Percentiles rank a stretch among this genome's conserved stretches.
Conservation (phyloP, 2,888 invertebrate species). For the Suillia variegata region DNA sequence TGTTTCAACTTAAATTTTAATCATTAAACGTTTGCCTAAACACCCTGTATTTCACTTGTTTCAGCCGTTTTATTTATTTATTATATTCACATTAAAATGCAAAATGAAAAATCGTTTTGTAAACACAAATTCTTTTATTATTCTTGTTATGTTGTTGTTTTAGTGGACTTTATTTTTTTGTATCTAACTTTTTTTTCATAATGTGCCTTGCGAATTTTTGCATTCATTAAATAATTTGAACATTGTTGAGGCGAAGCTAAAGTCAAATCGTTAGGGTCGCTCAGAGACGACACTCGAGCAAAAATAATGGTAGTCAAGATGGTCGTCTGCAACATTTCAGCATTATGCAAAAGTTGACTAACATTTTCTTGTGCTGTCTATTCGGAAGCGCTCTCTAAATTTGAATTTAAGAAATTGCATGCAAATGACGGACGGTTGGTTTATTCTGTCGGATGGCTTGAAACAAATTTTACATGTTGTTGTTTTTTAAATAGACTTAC, state of each 20-base stretch:
- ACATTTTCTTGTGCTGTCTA: no score
- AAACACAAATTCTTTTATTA: constrained; percentile 5
- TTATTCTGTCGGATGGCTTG: not conserved
- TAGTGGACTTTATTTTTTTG: not conserved
- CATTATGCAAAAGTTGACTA: no score
- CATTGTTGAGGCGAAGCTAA: not conserved
- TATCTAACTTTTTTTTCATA: not conserved
- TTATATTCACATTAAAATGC: constrained; percentile 12
- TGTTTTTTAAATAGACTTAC: no score
- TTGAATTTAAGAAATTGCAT: not conserved
- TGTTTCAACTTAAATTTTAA: no score
- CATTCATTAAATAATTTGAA: constrained; percentile 13
- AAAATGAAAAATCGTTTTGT: constrained; percentile 18
- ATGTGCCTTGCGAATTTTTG: constrained; percentile 4
- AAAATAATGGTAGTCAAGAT: no score
- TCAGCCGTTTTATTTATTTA: not conserved
- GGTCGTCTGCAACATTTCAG: no score
- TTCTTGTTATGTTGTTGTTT: not conserved
- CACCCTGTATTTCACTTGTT: no score
- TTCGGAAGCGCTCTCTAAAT: not conserved
- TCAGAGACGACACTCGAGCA: no score
- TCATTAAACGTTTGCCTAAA: not conserved
- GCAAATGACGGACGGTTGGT: not conserved
- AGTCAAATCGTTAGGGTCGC: no score
- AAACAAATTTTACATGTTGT: no score